Conservation (phyloP, 2,797 vertebrate species). For the Callimico goeldii region DNA sequence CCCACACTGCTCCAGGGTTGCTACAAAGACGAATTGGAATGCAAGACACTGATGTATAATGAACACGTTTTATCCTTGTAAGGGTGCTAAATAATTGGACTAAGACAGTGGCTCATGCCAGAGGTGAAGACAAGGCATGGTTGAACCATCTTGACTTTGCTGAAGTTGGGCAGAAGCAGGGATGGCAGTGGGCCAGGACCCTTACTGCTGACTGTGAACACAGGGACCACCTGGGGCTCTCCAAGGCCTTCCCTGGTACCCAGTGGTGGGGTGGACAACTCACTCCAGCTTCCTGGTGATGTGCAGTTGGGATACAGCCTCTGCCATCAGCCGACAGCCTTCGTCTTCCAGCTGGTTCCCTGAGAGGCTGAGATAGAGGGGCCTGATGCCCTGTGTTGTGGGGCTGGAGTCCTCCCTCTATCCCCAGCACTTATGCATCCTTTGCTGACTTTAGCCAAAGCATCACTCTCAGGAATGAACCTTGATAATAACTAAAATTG, state of each 20-base stretch:
- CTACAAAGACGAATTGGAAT: not conserved
- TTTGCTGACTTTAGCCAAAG: not conserved
- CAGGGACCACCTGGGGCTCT: not conserved
- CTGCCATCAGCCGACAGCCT: constrained; percentile 82
- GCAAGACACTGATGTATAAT: not conserved
- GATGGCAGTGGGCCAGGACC: not conserved
- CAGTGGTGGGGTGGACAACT: constrained; percentile 61
- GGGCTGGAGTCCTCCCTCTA: fast-evolving
- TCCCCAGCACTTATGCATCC: fast-evolving
- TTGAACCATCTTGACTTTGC: no score
- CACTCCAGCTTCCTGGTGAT: constrained; percentile 87
- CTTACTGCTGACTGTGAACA: not conserved
- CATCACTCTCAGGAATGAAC: not conserved
- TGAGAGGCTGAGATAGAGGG: constrained; percentile 87
- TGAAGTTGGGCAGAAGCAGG: not conserved
- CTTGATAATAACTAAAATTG: not conserved
- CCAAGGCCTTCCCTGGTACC: not conserved
- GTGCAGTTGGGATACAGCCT: constrained; percentile 79
- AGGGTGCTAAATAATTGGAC: fast-evolving
- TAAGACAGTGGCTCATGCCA: not conserved
- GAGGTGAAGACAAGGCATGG: not conserved
- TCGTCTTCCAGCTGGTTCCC: constrained; percentile 86
- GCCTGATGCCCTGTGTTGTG: not conserved
- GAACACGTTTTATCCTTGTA: fast-evolving
- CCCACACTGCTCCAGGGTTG: not conserved